Evolutionary conservation across 1,140 invertebrate species (phyloP), one percentile per base, ranked within the genome.

Genomic region (Drosophila kohkoa): DNA sequence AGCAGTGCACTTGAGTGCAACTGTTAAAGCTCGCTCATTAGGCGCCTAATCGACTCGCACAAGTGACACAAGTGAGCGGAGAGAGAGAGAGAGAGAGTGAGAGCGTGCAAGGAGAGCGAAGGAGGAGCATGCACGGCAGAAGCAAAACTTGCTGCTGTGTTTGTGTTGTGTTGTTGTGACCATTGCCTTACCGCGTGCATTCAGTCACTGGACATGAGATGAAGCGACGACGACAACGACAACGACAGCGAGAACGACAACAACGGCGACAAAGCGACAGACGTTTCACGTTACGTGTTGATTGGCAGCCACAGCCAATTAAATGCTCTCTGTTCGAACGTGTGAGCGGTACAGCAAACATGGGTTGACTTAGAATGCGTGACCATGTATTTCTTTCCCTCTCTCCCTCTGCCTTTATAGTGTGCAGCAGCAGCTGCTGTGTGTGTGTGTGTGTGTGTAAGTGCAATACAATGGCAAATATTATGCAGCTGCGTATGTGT

Each of bases 1-100:
- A 41, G 38, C 32, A 10, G 7, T 32, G 63, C 66, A 46, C 72
- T 70, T 41, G 35, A 75, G 72, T 69, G 66, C 75, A 78, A 75
- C 60, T 82, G 79, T 82, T 82, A 71, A 62, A 60, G 67, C 63
- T 46, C 62, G 71, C 76, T 79, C 77, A 82, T 82, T 82, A 83
- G 72, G 72, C 72, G 67, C 81, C 81, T 83, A 83, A 82, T 83
- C 75, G 80, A 70, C 64, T 66, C 57, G 30, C 30, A 5, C 5
- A 57, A 38, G 35, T 7, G 69, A 28, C 35, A 57, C 25, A 30
- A 52, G n/a, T 48, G 45, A 46, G 57, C 41, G 20, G 43, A n/a
- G 45, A 49, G 16, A 30, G n/a, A 11, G n/a, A 11, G 11, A 46
- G 51, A 5, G 48, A 6, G 49, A 10, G 4, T 8, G 48, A 41